Evolutionary conservation across 2,888 invertebrate genomes (phyloP).

Genomic region (Rotaria sp.): DNA sequence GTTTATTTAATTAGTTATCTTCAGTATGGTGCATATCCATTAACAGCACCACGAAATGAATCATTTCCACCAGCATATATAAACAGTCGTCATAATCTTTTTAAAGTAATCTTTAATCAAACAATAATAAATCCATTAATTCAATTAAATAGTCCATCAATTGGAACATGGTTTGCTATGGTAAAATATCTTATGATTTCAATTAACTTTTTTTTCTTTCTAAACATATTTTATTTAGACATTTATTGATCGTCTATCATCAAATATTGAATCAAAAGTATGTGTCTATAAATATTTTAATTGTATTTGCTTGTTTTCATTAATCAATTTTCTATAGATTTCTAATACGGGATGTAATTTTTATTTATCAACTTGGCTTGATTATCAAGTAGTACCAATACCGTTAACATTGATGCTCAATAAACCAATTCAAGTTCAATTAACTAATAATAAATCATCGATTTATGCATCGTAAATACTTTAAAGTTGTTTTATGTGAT

Average conservation of each 20-base stretch:
- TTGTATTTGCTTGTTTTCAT: too few species aligned
- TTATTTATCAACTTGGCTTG: slow-evolving; percentile 17
- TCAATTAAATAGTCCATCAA: not conserved
- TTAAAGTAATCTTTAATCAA: not conserved
- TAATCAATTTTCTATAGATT: not conserved
- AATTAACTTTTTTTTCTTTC: too few species aligned
- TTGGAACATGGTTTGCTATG: not conserved
- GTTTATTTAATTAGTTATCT: not conserved
- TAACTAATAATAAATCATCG: not conserved
- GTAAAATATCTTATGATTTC: not conserved
- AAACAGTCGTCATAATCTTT: not conserved
- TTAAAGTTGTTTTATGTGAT: not conserved
- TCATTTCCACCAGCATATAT: not conserved
- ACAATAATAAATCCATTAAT: not conserved
- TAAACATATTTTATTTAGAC: not conserved
- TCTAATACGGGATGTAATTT: not conserved
- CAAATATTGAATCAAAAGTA: not conserved
- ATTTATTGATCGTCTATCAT: not conserved
- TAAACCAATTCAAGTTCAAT: not conserved
- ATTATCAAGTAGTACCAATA: not conserved
- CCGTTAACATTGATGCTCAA: not conserved
- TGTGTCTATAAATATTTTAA: not conserved
- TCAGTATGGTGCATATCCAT: slow-evolving; percentile 25
- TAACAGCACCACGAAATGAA: not conserved
- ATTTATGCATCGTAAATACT: not conserved